A percentile compares a stretch with the other conserved stretches of the same genome.
Evolutionary conservation across 2,113 vertebrate genomes (phyloP).

Genomic region (Silurus glanis): DNA sequence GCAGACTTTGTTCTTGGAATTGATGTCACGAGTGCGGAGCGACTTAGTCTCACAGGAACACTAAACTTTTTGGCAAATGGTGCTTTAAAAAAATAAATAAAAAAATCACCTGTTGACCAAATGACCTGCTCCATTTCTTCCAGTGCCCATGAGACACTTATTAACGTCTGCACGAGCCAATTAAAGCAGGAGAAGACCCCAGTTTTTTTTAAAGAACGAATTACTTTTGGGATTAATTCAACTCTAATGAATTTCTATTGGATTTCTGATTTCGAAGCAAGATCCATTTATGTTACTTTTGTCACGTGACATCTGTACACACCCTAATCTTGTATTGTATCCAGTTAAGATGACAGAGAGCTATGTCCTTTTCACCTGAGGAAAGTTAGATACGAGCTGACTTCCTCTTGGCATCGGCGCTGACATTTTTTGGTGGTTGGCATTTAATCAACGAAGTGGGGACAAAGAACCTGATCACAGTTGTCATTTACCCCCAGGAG

Average conservation of each 20-base stretch:
- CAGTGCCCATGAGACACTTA: slow-evolving; percentile 11
- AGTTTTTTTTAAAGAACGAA: slow-evolving; percentile 11
- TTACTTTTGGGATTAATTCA: slow-evolving; percentile 1
- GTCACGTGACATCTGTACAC: neutral
- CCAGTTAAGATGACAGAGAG: slow-evolving; percentile 11
- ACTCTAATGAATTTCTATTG: neutral
- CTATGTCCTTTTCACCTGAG: slow-evolving; percentile 51
- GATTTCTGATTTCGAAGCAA: slow-evolving; percentile 1
- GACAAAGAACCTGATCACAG: slow-evolving; percentile 61
- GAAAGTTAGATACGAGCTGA: slow-evolving; percentile 49
- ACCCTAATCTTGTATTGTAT: neutral
- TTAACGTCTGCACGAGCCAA: slow-evolving; percentile 6
- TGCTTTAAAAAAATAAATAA: slow-evolving; percentile 26
- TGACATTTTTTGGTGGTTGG: slow-evolving; percentile 71
- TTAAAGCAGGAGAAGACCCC: neutral
- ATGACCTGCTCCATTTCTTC: neutral
- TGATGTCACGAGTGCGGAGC: slow-evolving; percentile 53
- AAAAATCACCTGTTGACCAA: slow-evolving; percentile 41
- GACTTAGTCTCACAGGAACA: slow-evolving; percentile 49
- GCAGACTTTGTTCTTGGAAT: slow-evolving; percentile 36
- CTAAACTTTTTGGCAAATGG: slow-evolving; percentile 46
- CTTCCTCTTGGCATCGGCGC: slow-evolving; percentile 23
- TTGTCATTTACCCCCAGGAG: slow-evolving; percentile 66
- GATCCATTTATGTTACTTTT: neutral
- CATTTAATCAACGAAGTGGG: slow-evolving; percentile 67